These are phyloP conservation scores for Myotis myotis DNA, from an alignment of 2,797 vertebrate species.

Conservation along the genomic window DNA sequence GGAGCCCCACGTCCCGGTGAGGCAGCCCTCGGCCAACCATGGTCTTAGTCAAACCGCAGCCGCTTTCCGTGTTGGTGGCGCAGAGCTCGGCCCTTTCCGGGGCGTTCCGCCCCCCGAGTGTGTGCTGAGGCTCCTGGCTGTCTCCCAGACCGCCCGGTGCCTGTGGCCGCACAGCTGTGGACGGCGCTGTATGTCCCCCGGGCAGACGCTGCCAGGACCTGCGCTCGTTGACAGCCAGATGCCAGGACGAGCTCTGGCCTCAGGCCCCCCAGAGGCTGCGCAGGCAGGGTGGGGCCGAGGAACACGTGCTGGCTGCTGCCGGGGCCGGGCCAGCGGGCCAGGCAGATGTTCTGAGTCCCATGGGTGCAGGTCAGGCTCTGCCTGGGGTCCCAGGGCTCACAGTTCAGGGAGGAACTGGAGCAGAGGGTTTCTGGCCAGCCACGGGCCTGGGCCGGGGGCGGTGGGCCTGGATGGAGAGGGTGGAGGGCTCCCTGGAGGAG, in stretches of 20 bases:
- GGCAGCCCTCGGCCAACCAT: neutral
- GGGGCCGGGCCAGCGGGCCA: neutral
- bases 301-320: neutral
- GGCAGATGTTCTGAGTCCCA: rapidly evolving
- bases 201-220: rapidly evolving
- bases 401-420: neutral
- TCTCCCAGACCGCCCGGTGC: rapidly evolving
- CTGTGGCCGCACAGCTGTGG: neutral
- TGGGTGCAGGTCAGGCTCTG: neutral
- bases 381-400: neutral
- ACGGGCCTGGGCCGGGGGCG: neutral
- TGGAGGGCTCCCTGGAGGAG: conserved; percentile 21
- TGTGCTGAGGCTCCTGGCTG: rapidly evolving
- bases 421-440: neutral
- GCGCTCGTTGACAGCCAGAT: rapidly evolving
- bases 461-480: neutral
- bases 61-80: rapidly evolving
- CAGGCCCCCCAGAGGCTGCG: neutral
- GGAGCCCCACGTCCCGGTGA: rapidly evolving
- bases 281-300: rapidly evolving
- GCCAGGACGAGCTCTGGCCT: neutral
- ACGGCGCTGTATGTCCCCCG: rapidly evolving
- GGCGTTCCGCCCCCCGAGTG: rapidly evolving
- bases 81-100: rapidly evolving
- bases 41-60: rapidly evolving